These are phyloP conservation scores for Apotomis turbidana DNA, from an alignment of 2,888 invertebrate genomes.

Conservation along the genomic window DNA sequence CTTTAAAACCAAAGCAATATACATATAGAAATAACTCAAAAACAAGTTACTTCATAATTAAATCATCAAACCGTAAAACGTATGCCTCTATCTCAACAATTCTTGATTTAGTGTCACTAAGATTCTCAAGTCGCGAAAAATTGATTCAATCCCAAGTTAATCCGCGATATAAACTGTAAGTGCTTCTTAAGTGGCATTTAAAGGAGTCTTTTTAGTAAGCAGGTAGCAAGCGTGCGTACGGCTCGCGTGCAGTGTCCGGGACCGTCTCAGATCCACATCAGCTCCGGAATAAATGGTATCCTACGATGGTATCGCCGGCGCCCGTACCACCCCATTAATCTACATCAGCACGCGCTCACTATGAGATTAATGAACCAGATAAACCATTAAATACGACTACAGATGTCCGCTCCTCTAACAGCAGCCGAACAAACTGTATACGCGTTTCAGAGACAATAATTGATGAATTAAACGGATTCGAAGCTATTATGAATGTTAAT, in stretches of 20 bases:
- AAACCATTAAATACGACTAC: constrained; percentile 78
- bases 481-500: constrained; percentile 74
- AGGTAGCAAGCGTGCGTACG: constrained; percentile 37
- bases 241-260: constrained; percentile 63
- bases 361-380: constrained; percentile 81
- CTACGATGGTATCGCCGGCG: constrained; percentile 72
- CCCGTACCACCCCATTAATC: constrained; percentile 79
- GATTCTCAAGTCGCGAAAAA: not conserved
- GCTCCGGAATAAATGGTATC: constrained; percentile 72
- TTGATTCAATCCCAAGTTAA: constrained; percentile 1
- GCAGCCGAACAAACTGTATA: constrained; percentile 60
- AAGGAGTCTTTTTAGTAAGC: constrained; percentile 21
- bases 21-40: too few species aligned
- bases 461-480: constrained; percentile 75
- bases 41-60: too few species aligned
- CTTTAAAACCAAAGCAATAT: too few species aligned
- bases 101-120: too few species aligned
- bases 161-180: constrained; percentile 16
- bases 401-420: constrained; percentile 70
- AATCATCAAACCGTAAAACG: too few species aligned
- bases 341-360: constrained; percentile 80
- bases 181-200: constrained; percentile 32
- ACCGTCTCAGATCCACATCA: constrained; percentile 66
- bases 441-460: constrained; percentile 62
- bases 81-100: too few species aligned